phyloP scores from a whole-genome alignment of 2,113 vertebrate species.

The Platanista minor region DNA sequence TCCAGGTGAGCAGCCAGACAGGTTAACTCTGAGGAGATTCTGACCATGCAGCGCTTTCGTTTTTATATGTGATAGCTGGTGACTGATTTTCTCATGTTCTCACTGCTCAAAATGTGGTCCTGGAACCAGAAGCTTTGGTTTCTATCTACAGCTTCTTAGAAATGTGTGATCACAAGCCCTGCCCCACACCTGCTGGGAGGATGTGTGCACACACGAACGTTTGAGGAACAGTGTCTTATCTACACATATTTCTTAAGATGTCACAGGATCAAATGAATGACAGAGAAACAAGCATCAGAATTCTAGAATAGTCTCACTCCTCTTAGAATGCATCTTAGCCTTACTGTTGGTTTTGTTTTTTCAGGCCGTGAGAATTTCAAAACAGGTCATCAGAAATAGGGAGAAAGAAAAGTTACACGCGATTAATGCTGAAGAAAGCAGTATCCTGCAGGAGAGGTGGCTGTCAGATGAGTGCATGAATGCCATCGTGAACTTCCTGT shows the following conservation, averaged over 20 bases:
- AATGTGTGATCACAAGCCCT: not conserved
- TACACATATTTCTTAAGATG: not conserved
- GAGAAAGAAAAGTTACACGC: constrained; percentile 88
- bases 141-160: not conserved
- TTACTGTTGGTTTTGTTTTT: not conserved
- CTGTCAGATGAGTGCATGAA: constrained; percentile 87
- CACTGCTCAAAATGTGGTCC: not conserved
- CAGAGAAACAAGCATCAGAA: not conserved
- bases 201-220: accelerated
- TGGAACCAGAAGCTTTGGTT: not conserved
- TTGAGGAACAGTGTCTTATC: not conserved
- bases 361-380: constrained; percentile 88
- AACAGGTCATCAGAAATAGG: constrained; percentile 85
- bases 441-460: constrained; percentile 84
- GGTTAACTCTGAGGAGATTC: not conserved
- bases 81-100: not conserved
- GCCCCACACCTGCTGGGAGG: too few relatives aligned
- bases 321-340: not conserved
- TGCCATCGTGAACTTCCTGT: constrained; percentile 88
- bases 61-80: not conserved
- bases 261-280: not conserved
- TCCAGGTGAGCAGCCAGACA: not conserved
- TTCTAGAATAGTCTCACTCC: not conserved
- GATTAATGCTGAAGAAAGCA: constrained; percentile 86
- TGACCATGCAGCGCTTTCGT: accelerated